Evolutionary conservation across 2,888 invertebrate species (phyloP).

Genomic region (Oligia strigilis): DNA sequence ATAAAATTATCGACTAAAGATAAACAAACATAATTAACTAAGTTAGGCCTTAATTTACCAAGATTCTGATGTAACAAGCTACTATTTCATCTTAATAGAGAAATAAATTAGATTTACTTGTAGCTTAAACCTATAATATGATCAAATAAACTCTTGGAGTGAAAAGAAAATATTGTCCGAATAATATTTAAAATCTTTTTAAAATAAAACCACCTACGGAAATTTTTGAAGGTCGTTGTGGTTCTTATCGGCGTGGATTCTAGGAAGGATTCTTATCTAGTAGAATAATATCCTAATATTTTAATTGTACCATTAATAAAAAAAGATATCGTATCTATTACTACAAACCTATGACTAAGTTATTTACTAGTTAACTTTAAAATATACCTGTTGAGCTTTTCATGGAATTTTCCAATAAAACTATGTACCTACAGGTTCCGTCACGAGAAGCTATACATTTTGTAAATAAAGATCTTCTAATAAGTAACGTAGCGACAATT

Average conservation of each 20-base stretch:
- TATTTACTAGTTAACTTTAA: background rate
- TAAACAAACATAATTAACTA: background rate
- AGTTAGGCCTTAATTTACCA: background rate
- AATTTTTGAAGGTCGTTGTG: background rate
- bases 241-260: background rate
- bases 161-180: background rate
- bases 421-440: background rate
- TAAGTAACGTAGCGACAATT: no score
- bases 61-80: background rate
- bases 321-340: conserved; percentile 6
- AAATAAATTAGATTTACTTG: background rate
- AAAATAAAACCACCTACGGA: background rate
- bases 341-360: background rate
- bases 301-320: background rate
- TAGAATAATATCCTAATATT: background rate
- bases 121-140: background rate
- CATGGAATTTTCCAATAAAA: background rate
- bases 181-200: background rate
- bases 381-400: background rate
- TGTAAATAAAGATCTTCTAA: no score
- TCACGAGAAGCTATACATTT: no score
- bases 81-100: background rate
- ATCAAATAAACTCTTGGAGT: background rate
- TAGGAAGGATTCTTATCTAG: background rate
- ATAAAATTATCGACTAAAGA: background rate